phyloP scores from a whole-genome alignment of 1,140 invertebrate species.

The Ostrea denselamellosa region DNA sequence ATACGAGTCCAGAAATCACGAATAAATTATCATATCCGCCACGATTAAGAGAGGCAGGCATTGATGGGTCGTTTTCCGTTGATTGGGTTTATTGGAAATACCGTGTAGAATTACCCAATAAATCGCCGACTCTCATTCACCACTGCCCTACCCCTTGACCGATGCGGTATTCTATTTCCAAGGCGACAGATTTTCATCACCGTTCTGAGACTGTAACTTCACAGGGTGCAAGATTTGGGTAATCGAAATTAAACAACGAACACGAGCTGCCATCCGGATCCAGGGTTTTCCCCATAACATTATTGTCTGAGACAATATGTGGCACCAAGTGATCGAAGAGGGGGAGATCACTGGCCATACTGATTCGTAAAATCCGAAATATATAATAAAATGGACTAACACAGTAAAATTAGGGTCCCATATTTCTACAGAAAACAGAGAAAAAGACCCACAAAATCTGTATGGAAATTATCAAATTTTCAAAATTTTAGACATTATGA shows the following conservation, averaged over 20 bases:
- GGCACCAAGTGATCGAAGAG: too few species aligned
- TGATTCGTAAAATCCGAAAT: too few species aligned
- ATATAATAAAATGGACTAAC: too few species aligned
- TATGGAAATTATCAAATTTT: too few species aligned
- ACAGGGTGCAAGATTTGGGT: constrained; percentile 10
- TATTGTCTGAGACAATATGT: background rate
- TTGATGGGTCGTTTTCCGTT: constrained; percentile 16
- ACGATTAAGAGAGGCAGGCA: background rate
- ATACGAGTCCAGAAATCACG: background rate
- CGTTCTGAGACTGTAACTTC: background rate
- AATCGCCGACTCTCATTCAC: constrained; percentile 7
- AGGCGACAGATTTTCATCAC: constrained; percentile 32
- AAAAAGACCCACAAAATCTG: too few species aligned
- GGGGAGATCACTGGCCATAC: too few species aligned
- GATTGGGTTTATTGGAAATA: constrained; percentile 27
- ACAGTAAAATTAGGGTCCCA: too few species aligned
- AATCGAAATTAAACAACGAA: constrained; percentile 10
- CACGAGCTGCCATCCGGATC: background rate
- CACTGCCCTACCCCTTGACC: background rate
- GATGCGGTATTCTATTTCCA: constrained; percentile 28
- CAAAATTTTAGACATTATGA: too few species aligned
- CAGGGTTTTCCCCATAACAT: too few species aligned
- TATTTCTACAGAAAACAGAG: too few species aligned
- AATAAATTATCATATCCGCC: constrained; percentile 30
- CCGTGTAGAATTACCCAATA: constrained; percentile 28